Percentiles rank a stretch among this genome's conserved stretches.
Conservation (phyloP, 2,113 vertebrate species). For the Corydoras sp. region DNA sequence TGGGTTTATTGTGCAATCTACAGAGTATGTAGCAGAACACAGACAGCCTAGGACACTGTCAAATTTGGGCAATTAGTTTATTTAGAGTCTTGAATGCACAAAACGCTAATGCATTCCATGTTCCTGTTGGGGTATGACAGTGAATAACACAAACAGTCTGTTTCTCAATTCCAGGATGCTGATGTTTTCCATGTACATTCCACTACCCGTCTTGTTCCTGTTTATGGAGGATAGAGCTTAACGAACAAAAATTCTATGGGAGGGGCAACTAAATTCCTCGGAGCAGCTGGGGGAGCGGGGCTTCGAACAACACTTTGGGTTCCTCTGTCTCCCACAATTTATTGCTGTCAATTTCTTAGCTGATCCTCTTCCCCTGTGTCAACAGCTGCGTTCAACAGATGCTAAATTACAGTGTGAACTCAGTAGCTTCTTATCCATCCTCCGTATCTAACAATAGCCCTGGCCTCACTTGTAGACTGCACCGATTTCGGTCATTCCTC, state of each 20-base stretch:
- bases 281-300: conserved; percentile 35
- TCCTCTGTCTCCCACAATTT: conserved; percentile 38
- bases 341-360: conserved; percentile 37
- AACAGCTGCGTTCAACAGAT: conserved; percentile 61
- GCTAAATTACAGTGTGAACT: conserved; percentile 61
- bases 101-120: conserved; percentile 26
- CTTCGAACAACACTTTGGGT: conserved; percentile 44
- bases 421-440: conserved; percentile 45
- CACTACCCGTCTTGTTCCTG: conserved; percentile 46
- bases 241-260: conserved; percentile 39
- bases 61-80: conserved; percentile 19
- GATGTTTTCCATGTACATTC: conserved; percentile 48
- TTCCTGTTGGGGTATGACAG: conserved; percentile 34
- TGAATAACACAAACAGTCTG: conserved; percentile 39
- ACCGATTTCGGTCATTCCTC: no score
- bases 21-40: background rate
- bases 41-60: conserved; percentile 5
- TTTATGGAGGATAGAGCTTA: conserved; percentile 49
- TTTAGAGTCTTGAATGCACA: conserved; percentile 12
- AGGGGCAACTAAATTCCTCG: conserved; percentile 28
- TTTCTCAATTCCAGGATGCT: conserved; percentile 47
- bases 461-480: conserved; percentile 40
- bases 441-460: conserved; percentile 60
- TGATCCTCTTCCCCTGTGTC: conserved; percentile 34
- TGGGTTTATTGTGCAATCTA: conserved; percentile 15